Evolutionary conservation across 53 echinoderm and acorn worm genomes (phyloP).

Genomic region (Antedon mediterranea): DNA sequence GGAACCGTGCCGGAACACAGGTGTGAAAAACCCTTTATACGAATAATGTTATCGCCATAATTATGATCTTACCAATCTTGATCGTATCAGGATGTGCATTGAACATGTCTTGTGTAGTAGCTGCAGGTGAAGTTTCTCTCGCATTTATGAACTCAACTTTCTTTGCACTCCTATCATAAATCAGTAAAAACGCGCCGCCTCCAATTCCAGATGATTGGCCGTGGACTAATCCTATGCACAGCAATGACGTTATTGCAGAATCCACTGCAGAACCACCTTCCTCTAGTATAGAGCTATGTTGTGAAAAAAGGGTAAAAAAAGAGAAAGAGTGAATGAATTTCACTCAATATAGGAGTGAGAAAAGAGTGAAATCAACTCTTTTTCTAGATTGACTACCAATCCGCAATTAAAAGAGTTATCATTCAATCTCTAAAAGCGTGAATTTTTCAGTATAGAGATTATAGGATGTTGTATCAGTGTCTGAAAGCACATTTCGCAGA

Average conservation of each 20-base stretch:
- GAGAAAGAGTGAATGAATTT: too few species aligned
- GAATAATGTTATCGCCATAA: background rate
- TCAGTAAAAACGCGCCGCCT: constrained; percentile 28
- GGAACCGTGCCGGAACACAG: too few species aligned
- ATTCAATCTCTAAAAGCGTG: too few species aligned
- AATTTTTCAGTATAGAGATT: too few species aligned
- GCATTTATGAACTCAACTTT: constrained; percentile 17
- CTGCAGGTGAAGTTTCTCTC: constrained; percentile 23
- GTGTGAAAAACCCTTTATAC: too few species aligned
- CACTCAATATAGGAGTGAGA: too few species aligned
- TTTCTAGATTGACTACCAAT: too few species aligned
- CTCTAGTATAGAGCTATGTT: background rate
- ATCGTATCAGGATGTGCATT: constrained; percentile 27
- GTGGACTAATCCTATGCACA: constrained; percentile 13
- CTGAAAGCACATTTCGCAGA: too few species aligned
- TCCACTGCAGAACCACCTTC: constrained; percentile 17
- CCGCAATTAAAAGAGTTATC: too few species aligned
- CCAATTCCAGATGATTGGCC: constrained; percentile 26
- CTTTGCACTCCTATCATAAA: constrained; percentile 15
- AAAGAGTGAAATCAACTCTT: too few species aligned
- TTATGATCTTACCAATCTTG: constrained; percentile 25
- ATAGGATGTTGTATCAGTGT: too few species aligned
- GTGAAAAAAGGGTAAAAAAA: too few species aligned
- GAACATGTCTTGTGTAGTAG: constrained; percentile 32
- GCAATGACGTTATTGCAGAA: constrained; percentile 7